phyloP scores from a whole-genome alignment of 2,888 invertebrate species.

The Mantis religiosa region DNA sequence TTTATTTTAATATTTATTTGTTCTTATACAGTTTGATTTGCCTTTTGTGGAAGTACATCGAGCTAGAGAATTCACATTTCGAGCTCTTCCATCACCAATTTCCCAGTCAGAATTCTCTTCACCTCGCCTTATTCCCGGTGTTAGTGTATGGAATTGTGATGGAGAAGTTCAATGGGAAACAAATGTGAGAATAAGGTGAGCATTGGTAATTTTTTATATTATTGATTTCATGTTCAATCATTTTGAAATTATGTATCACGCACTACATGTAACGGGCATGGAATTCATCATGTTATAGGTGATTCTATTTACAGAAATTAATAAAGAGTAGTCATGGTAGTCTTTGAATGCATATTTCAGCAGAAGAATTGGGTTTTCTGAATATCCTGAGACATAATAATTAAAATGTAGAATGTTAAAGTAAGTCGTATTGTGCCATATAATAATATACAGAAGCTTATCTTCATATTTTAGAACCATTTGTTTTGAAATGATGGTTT shows the following conservation, averaged over 20 bases:
- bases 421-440: no score
- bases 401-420: no score
- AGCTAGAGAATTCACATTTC: constrained; percentile 66
- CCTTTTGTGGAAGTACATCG: constrained; percentile 72
- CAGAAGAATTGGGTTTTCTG: no score
- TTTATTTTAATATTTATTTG: not conserved
- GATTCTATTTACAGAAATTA: no score
- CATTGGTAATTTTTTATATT: not conserved
- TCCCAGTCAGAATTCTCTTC: constrained; percentile 35
- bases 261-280: no score
- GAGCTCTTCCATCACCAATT: constrained; percentile 45
- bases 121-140: constrained; percentile 38
- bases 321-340: no score
- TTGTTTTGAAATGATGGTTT: no score
- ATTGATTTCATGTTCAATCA: not conserved
- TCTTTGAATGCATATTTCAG: no score
- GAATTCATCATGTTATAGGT: no score
- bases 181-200: constrained; percentile 60
- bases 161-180: constrained; percentile 67
- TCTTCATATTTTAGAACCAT: no score
- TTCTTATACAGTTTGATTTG: constrained; percentile 55
- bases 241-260: not conserved
- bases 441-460: no score
- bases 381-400: no score
- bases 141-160: constrained; percentile 78